Base-by-base conservation (phyloP, 2,888 invertebrate species). In the Drosophila austrosaltans region DNA sequence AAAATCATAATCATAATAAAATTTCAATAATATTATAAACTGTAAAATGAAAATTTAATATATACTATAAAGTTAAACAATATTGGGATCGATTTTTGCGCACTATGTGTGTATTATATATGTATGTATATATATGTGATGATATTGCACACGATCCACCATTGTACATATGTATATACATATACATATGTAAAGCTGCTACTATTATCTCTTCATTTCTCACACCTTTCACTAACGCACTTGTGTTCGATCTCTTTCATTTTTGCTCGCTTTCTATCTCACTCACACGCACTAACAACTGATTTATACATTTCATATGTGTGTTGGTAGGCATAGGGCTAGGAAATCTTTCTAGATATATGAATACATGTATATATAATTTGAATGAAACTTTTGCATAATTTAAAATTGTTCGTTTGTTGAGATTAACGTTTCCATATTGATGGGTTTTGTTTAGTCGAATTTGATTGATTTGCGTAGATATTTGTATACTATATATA, bases 141-240 rank as follows among this genome's bases (percentile, higher is more conserved):
- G 40, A 78, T 81, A 86, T 86, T 86, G 87, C 83, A 81, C 86
- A 75, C 68, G 68, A 72, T 57, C 58, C 66, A 54, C 53, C 56
- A 16, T 48, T 22, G 22, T 22, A 12, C 48, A 30, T 30, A 5
- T 30, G 30, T 30, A 30, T 30, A 28, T 28, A 53, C 44, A 53
- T 53, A 64, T 53, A 64, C 70, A 39, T 66, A 62, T 48, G 30
- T 36, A 42, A 42, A 53, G 56, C 57, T 53, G 32, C 22, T 40
- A 36, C 32, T 5, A 32, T 32, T 5, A 32, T 32, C 6, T 30
- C 10, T 53, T 22, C 36, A 20, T 22, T 42, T 69, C 68, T 48
- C 69, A 39, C 39, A 39, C 68, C 66, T 58, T 58, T 53, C 44
- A 8, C 70, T 48, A 36, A 39, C 58, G 7, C 57, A 7, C 12